phyloP scores from a whole-genome alignment of 2,888 invertebrate genomes.

The Andrena hattorfiana region DNA sequence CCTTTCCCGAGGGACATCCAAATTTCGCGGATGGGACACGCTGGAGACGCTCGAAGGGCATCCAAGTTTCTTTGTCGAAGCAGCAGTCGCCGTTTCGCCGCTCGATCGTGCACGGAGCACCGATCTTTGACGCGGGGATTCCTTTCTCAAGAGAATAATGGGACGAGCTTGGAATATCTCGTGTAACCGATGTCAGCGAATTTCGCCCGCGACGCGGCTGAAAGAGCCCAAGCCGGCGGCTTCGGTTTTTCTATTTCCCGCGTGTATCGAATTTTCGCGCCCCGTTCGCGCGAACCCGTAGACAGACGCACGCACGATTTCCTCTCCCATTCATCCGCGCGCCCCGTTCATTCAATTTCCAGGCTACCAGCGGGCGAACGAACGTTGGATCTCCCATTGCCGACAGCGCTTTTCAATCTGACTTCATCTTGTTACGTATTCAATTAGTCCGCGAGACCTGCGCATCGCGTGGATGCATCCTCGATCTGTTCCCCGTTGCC shows the following conservation, averaged over 20 bases:
- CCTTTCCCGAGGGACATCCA: too few relatives aligned
- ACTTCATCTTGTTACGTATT: slow-evolving; percentile 66
- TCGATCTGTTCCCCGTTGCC: slow-evolving; percentile 5
- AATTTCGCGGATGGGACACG: too few relatives aligned
- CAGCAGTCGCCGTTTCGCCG: background rate
- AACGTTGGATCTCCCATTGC: slow-evolving; percentile 16
- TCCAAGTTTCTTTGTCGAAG: background rate
- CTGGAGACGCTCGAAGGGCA: too few relatives aligned
- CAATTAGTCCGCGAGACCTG: slow-evolving; percentile 70
- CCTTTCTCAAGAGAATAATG: background rate
- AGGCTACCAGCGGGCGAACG: background rate
- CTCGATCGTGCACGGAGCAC: background rate
- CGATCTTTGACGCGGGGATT: slow-evolving; percentile 2
- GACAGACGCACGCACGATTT: slow-evolving; percentile 20
- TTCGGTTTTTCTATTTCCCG: slow-evolving; percentile 7
- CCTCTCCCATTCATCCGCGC: slow-evolving; percentile 14
- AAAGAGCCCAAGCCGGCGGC: background rate
- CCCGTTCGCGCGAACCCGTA: background rate
- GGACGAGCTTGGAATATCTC: background rate
- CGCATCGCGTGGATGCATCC: slow-evolving; percentile 14
- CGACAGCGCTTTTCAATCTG: slow-evolving; percentile 68
- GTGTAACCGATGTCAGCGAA: background rate
- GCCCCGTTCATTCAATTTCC: slow-evolving; percentile 33
- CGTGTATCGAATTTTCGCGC: slow-evolving; percentile 29
- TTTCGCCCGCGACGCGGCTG: background rate